phyloP scores from a whole-genome alignment of 2,797 vertebrate species.

The Furcifer pardalis region DNA sequence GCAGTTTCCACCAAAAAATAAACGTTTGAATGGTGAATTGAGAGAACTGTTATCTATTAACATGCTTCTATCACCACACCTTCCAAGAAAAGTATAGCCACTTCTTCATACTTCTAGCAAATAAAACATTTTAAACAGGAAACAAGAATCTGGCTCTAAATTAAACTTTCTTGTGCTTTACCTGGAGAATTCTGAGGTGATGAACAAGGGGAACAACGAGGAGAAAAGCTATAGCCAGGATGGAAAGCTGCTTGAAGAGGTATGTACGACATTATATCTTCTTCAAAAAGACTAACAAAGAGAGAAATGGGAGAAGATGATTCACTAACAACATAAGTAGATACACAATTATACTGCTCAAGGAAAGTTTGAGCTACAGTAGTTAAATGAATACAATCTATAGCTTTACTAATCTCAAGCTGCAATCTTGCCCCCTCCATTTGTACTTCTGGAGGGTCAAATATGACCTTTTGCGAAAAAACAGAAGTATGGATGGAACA shows the following conservation, averaged over 20 bases:
- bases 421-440: neutral
- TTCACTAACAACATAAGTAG: conserved; percentile 1
- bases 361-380: neutral
- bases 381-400: neutral
- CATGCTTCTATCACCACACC: neutral
- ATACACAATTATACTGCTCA: neutral
- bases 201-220: conserved; percentile 93
- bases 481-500: too few species aligned
- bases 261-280: conserved; percentile 95
- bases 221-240: conserved; percentile 92
- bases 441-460: too few species aligned
- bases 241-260: conserved; percentile 88
- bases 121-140: neutral
- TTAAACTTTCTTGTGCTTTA: conserved; percentile 61
- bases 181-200: conserved; percentile 97
- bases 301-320: conserved; percentile 29
- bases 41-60: neutral
- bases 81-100: neutral
- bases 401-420: neutral
- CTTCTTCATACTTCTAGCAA: neutral
- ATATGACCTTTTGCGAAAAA: too few species aligned
- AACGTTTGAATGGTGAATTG: neutral
- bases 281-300: conserved; percentile 90
- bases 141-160: neutral
- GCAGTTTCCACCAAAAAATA: neutral